phyloP scores from a whole-genome alignment of 1,140 invertebrate species.

The Drosophila ercepeae region DNA sequence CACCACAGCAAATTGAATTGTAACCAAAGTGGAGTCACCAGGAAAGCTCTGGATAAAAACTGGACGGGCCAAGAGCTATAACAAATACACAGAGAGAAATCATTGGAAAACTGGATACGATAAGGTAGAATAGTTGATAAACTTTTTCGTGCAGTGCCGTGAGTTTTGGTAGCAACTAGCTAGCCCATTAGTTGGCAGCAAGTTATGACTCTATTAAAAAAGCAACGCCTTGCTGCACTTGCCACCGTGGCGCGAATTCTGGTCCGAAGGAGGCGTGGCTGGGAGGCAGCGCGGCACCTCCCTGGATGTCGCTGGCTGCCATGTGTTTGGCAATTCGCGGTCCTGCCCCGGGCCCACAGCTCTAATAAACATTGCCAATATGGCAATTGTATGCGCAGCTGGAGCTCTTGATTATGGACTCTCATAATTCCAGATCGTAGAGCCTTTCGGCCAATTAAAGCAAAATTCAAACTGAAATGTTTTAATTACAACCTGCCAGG shows the following conservation, averaged over 20 bases:
- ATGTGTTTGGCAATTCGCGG: slow-evolving; percentile 46
- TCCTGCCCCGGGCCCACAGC: background rate
- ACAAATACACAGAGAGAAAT: slow-evolving; percentile 6
- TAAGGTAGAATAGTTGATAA: background rate
- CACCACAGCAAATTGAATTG: slow-evolving; percentile 77
- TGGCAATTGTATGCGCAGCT: slow-evolving; percentile 43
- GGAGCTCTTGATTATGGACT: slow-evolving; percentile 47
- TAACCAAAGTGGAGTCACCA: slow-evolving; percentile 70
- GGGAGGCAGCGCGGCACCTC: background rate
- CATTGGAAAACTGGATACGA: background rate
- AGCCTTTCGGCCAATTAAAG: background rate
- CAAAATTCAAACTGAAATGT: slow-evolving; percentile 43
- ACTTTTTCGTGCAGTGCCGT: slow-evolving; percentile 14
- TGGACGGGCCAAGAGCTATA: slow-evolving; percentile 40
- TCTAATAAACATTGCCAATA: slow-evolving; percentile 54
- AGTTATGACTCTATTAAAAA: slow-evolving; percentile 82
- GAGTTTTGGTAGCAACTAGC: slow-evolving; percentile 33
- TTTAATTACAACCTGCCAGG: slow-evolving; percentile 53
- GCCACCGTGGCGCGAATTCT: slow-evolving; percentile 49
- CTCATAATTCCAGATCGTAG: slow-evolving; percentile 35
- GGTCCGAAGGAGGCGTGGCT: slow-evolving; percentile 14
- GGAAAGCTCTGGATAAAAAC: slow-evolving; percentile 10
- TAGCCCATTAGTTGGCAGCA: slow-evolving; percentile 73
- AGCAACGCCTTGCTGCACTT: slow-evolving; percentile 74
- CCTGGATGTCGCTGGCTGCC: slow-evolving; percentile 11